Evolutionary conservation across 2,888 invertebrate species (phyloP), one percentile per base, ranked within the genome.

Genomic region (Apomyelois bistriatella): DNA sequence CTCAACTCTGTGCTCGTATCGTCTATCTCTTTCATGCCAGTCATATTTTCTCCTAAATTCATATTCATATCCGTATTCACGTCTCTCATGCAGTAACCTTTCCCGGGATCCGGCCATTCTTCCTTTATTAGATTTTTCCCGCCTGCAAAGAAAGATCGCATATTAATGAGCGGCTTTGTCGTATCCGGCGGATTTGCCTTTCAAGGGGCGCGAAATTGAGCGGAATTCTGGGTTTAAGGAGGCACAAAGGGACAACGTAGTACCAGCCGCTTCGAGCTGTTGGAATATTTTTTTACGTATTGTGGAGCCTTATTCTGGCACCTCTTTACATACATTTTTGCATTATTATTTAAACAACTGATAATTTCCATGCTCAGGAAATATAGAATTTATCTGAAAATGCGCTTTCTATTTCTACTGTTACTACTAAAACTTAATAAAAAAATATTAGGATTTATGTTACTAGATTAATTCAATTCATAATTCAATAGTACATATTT

Each of bases 21-120:
- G 56, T 28, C 56, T 56, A 5, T 71, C 66, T 47, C 69, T 55
- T 54, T 56, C 41, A n/a, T 61, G 64, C 47, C 67, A 64, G 28
- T 73, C 78, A 60, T 79, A 74, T 55, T 80, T 66, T 40, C 80
- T 70, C 53, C 79, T 68, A 37, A 72, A 70, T 41, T 81, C 76
- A 54, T 77, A 76, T 54, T 76, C 76, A 60, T 77, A 72, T 54
- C 82, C 80, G 57, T 75, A 76, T 57, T 84, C 80, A 48, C 82
- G 76, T 60, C 82, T 72, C 59, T 87, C 85, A 72, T 88, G 83
- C 38, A 90, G 76, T 54, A 89, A 66, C 64, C 82, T 74, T 62
- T 89, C 89, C 51, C 85, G 76, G 59, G 89, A 90, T 17, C 89
- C 90, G 30, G 86, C 89, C 90, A 89, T 89, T 66, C 68, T 70